Evolutionary conservation across 2,888 invertebrate genomes (phyloP), one percentile per base, ranked within the genome.

Genomic region (Callosobruchus maculatus): DNA sequence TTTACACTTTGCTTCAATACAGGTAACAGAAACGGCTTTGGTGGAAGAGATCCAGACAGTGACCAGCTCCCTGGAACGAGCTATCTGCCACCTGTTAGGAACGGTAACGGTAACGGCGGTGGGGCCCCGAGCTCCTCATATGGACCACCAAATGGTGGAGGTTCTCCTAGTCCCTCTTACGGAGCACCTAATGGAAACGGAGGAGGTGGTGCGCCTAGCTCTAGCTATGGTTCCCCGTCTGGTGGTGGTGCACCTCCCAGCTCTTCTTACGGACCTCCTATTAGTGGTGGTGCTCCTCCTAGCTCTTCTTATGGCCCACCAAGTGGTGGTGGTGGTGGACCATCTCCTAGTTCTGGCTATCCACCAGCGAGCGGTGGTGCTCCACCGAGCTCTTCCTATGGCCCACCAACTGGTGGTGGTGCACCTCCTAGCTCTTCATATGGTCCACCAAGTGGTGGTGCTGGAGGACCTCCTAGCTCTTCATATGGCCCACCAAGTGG

Each of bases 381-480:
- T 4, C 26, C 26, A 4, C 26, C 26, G 7, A 26, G 26, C 26
- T 26, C 26, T 4, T 26, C 26, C 2, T 26, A 26, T 7, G 26
- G 26, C 3, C 26, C 26, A 4, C 26, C 26, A 30, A 77, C 76
- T 22, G 7, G 26, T 26, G 26, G 26, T 4, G 26, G 26, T 4
- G 7, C 26, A 4, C 26, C 26, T 26, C 26, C 26, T 7, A 26
- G 26, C 7, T 7, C 26, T 4, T 26, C 26, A 4, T 26, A 26
- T 26, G 21, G 67, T 5, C 9, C 30, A 2, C 20, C 49, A 13
- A 80, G 82, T 73, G 79, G 88, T 70, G 78, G 79, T 67, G 74
- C 88, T 73, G 79, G 88, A 68, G 78, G 79, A 31, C 73, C 88
- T 26, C 26, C 26, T 26, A 26, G 26, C 26, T 7, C 26, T 4